Percentiles rank a stretch among this genome's conserved stretches.
Evolutionary conservation across 30 jellyfish, hydroid and myxozoan genomes (phyloP).

Genomic region (Hydractinia symbiolongicarpus): DNA sequence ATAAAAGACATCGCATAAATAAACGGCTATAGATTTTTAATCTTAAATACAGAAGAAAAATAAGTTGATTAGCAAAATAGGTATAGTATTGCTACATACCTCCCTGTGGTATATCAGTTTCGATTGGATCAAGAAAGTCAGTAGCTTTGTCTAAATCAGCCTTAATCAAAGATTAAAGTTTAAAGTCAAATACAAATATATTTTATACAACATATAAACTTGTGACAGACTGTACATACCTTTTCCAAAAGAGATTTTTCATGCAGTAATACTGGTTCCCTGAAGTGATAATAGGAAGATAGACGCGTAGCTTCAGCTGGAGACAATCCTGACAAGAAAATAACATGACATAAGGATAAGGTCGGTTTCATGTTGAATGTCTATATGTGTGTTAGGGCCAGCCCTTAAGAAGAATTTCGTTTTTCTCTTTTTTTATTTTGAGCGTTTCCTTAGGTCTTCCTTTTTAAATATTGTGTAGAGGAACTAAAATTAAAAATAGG

Average conservation of each 20-base stretch:
- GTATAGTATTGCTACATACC: constrained; percentile 36
- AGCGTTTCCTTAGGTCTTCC: no score
- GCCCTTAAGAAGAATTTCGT: no score
- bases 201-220: background rate
- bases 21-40: background rate
- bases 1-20: background rate
- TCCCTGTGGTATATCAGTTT: constrained; percentile 73
- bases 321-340: constrained; percentile 54
- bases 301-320: constrained; percentile 78
- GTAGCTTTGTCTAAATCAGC: constrained; percentile 92
- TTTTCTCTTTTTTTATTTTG: no score
- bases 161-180: constrained; percentile 25
- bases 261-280: constrained; percentile 79
- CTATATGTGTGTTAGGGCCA: no score
- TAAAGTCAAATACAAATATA: background rate
- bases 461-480: no score
- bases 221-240: constrained; percentile 29
- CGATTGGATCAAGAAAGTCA: constrained; percentile 94
- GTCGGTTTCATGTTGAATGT: no score
- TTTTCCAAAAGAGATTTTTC: constrained; percentile 69
- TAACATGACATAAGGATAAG: background rate
- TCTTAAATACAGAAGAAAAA: background rate
- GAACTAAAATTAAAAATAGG: no score
- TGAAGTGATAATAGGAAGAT: constrained; percentile 79
- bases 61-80: background rate